phyloP scores from a whole-genome alignment of 2,888 invertebrate genomes.

The Dorcus hopei region DNA sequence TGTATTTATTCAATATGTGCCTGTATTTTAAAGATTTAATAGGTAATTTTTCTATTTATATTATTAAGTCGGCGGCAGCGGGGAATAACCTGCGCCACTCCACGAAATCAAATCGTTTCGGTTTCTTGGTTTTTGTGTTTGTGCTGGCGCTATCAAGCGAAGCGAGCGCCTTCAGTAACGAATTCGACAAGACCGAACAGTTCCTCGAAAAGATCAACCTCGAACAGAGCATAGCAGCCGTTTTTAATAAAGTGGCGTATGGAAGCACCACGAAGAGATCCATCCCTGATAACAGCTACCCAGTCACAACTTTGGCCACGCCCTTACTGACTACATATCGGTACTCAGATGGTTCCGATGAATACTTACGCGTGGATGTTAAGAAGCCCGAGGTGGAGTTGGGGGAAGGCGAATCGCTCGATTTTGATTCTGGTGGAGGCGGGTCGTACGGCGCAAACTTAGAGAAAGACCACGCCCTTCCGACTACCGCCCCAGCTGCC shows the following conservation, averaged over 20 bases:
- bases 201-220: constrained; percentile 59
- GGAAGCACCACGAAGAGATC: constrained; percentile 68
- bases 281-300: constrained; percentile 62
- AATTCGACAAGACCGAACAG: constrained; percentile 46
- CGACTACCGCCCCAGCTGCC: constrained; percentile 74
- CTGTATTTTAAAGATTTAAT: constrained; percentile 33
- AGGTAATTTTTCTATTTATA: background rate
- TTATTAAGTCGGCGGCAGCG: background rate
- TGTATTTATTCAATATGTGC: constrained; percentile 42
- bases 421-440: constrained; percentile 30
- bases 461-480: constrained; percentile 71
- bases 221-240: constrained; percentile 65
- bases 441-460: constrained; percentile 62
- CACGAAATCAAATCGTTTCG: too few species aligned
- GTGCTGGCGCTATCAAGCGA: background rate
- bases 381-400: constrained; percentile 35
- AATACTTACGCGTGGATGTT: constrained; percentile 48
- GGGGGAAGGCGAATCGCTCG: constrained; percentile 32
- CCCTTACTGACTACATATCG: constrained; percentile 59
- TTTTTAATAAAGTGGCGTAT: constrained; percentile 67
- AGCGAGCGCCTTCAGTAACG: constrained; percentile 36
- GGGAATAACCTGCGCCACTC: too few species aligned
- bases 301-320: constrained; percentile 62
- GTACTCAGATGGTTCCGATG: constrained; percentile 46
- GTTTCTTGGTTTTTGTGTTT: too few species aligned